Conservation (phyloP, 2,888 invertebrate species). For the Leptarthrus brevirostris region DNA sequence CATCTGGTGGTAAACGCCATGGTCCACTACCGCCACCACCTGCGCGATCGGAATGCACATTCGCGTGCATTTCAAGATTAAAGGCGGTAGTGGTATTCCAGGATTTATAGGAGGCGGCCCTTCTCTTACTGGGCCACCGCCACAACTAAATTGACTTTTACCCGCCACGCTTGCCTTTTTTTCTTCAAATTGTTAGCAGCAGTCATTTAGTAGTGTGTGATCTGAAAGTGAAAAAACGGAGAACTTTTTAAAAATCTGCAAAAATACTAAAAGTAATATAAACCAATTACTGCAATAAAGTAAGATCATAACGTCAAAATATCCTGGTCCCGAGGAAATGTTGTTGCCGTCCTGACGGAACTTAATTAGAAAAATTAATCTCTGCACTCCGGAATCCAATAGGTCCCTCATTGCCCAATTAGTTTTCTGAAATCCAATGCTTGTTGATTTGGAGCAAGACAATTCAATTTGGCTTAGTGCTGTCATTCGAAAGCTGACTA, state of each 20-base stretch:
- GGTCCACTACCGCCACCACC: constrained; percentile 74
- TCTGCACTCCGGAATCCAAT: no score
- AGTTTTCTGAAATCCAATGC: no score
- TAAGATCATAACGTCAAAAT: no score
- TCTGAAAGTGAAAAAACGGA: constrained; percentile 30
- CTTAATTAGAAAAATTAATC: no score
- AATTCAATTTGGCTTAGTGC: no score
- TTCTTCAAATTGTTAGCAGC: constrained; percentile 57
- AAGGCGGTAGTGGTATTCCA: constrained; percentile 54
- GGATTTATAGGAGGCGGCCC: constrained; percentile 66
- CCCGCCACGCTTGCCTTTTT: constrained; percentile 72
- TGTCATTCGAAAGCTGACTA: no score
- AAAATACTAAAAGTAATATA: no score
- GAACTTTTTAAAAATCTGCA: background rate
- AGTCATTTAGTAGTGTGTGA: constrained; percentile 53
- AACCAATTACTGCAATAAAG: no score
- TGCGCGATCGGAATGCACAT: constrained; percentile 87
- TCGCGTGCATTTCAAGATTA: constrained; percentile 80
- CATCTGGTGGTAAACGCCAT: constrained; percentile 92
- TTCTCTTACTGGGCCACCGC: constrained; percentile 59
- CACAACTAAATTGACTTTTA: constrained; percentile 57
- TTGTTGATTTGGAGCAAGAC: no score
- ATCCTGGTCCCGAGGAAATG: no score
- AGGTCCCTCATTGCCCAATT: no score
- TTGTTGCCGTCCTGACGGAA: no score